Base-by-base conservation (phyloP, 2,888 invertebrate genomes). In the Hanleya hanleyi region DNA sequence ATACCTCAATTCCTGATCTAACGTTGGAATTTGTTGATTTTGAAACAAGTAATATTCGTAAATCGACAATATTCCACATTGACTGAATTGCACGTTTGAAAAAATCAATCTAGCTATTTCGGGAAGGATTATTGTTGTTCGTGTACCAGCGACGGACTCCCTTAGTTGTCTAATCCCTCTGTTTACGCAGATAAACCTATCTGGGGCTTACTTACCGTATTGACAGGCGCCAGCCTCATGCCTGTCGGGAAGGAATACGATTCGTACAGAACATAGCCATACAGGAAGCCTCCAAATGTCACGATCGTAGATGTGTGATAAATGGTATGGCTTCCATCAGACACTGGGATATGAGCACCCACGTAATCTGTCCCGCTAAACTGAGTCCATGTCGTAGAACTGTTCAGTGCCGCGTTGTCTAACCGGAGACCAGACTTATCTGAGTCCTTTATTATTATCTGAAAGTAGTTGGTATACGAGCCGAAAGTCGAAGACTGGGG, bases 181-280 rank as follows among this genome's bases (percentile, higher is more conserved):
- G n/a, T n/a, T n/a, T n/a, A n/a, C n/a, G n/a, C n/a, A n/a, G n/a
- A n/a, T n/a, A n/a, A n/a, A n/a, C n/a, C n/a, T n/a, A n/a, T 7
- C 41, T 41, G 41, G 7, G 18, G 41, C 18, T 18, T 41, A 12
- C 76, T 71, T 77, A 81, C 82, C 49, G 66, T 69, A 47, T 80
- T 81, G 33, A 81, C 74, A 15, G 73, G 75, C 9, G 78, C 75
- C 68, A 83, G 50, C 69, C 81, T 67, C 66, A 84, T 76, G 9
- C 87, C 86, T n/a, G 80, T 76, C 4, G 83, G 75, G 64, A 78
- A 78, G 1, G 82, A 85, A 69, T 85, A 86, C 0, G 83, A 75
- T 66, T 86, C 84, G 37, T 74, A 77, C n/a, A 69, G 64, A 3
- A 79, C 79, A 26, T 76, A 67, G 0, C 87, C 87, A 67, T 84